Evolutionary conservation across 2,797 vertebrate genomes (phyloP).

Genomic region (Sarcoramphus papa): DNA sequence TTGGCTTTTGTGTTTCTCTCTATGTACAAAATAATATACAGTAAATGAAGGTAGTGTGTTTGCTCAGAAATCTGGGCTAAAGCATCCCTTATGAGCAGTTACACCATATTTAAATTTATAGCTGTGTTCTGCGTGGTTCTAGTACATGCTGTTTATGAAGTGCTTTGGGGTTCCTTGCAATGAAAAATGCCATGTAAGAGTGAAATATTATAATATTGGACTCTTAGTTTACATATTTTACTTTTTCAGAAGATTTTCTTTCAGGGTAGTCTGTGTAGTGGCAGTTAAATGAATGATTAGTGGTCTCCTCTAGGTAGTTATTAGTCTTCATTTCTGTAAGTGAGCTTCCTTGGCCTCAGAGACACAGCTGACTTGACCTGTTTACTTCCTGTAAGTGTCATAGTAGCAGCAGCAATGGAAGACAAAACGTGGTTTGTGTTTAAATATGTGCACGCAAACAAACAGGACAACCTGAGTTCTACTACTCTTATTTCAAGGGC

Average conservation of each 20-base stretch:
- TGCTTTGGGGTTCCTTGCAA: not conserved
- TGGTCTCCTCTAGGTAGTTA: not conserved
- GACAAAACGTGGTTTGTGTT: not conserved
- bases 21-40: not conserved
- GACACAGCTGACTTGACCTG: not conserved
- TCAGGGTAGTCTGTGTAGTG: not conserved
- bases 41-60: not conserved
- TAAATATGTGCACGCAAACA: not conserved
- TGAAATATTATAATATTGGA: not conserved
- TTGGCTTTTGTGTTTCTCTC: not conserved
- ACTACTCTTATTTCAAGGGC: not conserved
- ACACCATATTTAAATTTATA: not conserved
- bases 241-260: not conserved
- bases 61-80: not conserved
- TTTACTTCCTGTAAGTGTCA: not conserved
- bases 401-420: not conserved
- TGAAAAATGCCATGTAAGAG: not conserved
- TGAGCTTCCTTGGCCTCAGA: not conserved
- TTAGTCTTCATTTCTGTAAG: not conserved
- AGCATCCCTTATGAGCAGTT: not conserved
- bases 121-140: rapidly evolving
- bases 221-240: not conserved
- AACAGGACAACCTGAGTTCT: not conserved
- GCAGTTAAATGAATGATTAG: not conserved
- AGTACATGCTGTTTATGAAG: not conserved